These are phyloP conservation scores for Oxytorus armatus DNA, from an alignment of 2,888 invertebrate species.

Conservation along the genomic window DNA sequence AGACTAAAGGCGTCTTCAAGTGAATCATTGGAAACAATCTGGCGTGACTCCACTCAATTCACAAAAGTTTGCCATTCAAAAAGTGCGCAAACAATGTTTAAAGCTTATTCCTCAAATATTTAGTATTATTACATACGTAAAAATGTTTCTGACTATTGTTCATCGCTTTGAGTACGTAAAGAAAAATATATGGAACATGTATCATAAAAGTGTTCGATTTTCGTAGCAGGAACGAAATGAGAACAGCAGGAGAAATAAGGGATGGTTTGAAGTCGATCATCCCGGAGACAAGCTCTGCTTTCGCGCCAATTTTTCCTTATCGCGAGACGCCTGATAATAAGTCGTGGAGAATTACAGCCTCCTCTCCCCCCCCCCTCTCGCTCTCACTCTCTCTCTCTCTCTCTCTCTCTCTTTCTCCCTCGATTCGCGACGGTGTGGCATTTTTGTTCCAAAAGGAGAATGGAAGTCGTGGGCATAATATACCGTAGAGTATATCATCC, in stretches of 20 bases:
- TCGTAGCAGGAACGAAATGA: background rate
- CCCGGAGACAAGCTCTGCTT: constrained; percentile 14
- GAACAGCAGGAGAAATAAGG: background rate
- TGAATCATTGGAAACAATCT: too few species aligned
- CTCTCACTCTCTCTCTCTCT: background rate
- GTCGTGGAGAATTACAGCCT: constrained; percentile 43
- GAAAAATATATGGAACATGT: too few species aligned
- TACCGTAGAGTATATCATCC: constrained; percentile 34
- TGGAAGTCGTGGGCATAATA: constrained; percentile 22
- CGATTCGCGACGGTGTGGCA: constrained; percentile 22
- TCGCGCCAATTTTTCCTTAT: constrained; percentile 13
- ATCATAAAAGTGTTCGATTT: background rate
- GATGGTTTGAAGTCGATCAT: constrained; percentile 9
- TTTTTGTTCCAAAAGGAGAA: constrained; percentile 41
- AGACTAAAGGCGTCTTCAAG: too few species aligned
- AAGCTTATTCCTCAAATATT: too few species aligned
- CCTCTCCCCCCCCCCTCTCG: background rate
- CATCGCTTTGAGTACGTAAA: too few species aligned
- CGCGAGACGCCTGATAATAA: constrained; percentile 39
- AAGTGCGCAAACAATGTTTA: too few species aligned
- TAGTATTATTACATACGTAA: too few species aligned
- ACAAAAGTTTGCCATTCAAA: too few species aligned
- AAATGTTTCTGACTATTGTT: too few species aligned
- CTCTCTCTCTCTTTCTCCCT: constrained; percentile 13
- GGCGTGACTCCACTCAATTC: too few species aligned